Evolutionary conservation across 2,888 invertebrate genomes (phyloP).

Genomic region (Chesias legatella): DNA sequence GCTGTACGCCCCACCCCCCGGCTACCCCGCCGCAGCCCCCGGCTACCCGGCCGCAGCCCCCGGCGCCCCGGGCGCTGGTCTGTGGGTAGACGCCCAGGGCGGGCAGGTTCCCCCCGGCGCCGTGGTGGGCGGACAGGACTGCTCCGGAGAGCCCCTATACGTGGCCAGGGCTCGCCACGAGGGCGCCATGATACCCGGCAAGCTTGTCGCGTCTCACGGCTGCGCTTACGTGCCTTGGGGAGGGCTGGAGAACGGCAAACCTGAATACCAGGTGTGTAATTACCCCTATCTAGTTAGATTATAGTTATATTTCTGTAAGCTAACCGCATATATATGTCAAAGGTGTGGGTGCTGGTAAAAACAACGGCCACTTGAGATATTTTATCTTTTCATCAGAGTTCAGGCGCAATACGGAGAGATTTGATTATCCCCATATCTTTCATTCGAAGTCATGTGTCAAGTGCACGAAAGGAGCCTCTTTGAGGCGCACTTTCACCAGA

Average conservation of each 20-base stretch:
- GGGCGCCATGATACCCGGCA: slow-evolving; percentile 90
- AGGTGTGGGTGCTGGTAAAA: too few relatives aligned
- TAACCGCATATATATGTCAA: too few relatives aligned
- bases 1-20: slow-evolving; percentile 56
- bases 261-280: slow-evolving; percentile 85
- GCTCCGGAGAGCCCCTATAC: slow-evolving; percentile 81
- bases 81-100: slow-evolving; percentile 81
- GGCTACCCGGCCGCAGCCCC: not conserved
- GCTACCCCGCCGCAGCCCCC: slow-evolving; percentile 51
- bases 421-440: too few relatives aligned
- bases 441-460: too few relatives aligned
- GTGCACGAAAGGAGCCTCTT: too few relatives aligned
- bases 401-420: too few relatives aligned
- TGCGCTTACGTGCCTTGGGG: slow-evolving; percentile 91
- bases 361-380: too few relatives aligned
- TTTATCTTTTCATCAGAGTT: too few relatives aligned
- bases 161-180: slow-evolving; percentile 88
- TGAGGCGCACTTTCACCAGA: too few relatives aligned
- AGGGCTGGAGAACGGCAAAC: slow-evolving; percentile 87
- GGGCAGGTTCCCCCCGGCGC: slow-evolving; percentile 87
- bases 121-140: slow-evolving; percentile 82
- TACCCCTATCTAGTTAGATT: not conserved
- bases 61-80: slow-evolving; percentile 37
- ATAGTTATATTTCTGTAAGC: too few relatives aligned
- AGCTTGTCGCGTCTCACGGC: slow-evolving; percentile 87